A percentile compares a stretch with the other conserved stretches of the same genome.
Conservation (phyloP, 2,113 vertebrate species). For the Ochotona curzoniae region DNA sequence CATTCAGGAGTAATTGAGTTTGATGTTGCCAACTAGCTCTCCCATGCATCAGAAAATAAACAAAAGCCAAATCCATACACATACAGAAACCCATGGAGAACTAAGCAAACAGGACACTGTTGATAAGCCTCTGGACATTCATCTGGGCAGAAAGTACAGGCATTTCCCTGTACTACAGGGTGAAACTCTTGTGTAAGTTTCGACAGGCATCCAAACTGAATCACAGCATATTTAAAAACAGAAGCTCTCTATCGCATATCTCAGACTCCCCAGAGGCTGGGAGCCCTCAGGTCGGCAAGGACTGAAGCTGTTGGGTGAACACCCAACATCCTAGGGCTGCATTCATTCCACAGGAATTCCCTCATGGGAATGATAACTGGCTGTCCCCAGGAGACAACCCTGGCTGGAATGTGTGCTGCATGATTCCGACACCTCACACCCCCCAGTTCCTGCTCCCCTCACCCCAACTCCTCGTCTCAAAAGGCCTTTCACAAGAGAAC, state of each 20-base stretch:
- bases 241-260: neutral
- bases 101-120: neutral
- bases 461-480: neutral
- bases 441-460: neutral
- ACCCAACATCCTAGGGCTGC: neutral
- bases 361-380: neutral
- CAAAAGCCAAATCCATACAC: neutral
- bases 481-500: slow-evolving; percentile 25
- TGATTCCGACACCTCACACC: neutral
- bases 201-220: slow-evolving; percentile 28
- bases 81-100: neutral
- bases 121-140: neutral
- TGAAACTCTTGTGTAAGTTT: slow-evolving; percentile 29
- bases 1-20: neutral
- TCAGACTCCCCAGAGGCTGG: neutral
- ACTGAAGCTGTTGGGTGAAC: neutral
- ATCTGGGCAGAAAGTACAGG: neutral
- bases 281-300: neutral
- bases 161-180: neutral
- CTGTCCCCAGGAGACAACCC: neutral
- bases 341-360: neutral
- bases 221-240: neutral
- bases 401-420: neutral
- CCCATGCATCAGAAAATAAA: neutral
- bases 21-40: neutral